Evolutionary conservation across 1,140 invertebrate genomes (phyloP).

Genomic region (Cotesia glomerata): DNA sequence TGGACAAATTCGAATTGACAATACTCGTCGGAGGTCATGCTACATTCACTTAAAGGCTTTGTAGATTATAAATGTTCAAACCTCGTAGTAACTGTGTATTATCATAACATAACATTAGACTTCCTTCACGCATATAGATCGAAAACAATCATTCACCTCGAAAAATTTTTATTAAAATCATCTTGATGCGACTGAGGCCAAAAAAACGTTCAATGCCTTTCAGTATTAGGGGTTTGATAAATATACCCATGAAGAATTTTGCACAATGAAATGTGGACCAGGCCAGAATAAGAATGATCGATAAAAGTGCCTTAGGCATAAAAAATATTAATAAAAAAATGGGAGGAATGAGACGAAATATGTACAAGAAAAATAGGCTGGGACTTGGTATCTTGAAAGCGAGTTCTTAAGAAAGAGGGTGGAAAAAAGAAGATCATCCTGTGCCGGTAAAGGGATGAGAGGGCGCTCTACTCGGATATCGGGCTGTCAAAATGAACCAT

Average conservation of each 20-base stretch:
- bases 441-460: neutral
- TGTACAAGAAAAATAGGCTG: neutral
- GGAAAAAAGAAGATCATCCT: neutral
- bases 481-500: slow-evolving; percentile 40
- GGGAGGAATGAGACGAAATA: neutral
- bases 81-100: no score
- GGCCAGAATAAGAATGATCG: neutral
- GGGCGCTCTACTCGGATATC: slow-evolving; percentile 21
- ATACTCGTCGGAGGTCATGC: no score
- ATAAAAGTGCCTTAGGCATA: neutral
- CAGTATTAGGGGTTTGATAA: no score
- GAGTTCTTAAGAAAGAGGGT: slow-evolving; percentile 20
- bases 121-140: no score
- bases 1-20: no score
- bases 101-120: no score
- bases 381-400: neutral
- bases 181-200: no score
- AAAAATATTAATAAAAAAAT: neutral
- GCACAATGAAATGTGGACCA: neutral
- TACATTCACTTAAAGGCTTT: no score
- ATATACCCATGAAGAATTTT: neutral
- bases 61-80: no score
- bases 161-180: no score
- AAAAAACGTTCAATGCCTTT: no score
- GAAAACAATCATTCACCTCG: no score